A percentile compares a stretch with the other conserved stretches of the same genome.
These are phyloP conservation scores for Crypturellus tataupa DNA, from an alignment of 2,797 vertebrate species.

Conservation along the genomic window DNA sequence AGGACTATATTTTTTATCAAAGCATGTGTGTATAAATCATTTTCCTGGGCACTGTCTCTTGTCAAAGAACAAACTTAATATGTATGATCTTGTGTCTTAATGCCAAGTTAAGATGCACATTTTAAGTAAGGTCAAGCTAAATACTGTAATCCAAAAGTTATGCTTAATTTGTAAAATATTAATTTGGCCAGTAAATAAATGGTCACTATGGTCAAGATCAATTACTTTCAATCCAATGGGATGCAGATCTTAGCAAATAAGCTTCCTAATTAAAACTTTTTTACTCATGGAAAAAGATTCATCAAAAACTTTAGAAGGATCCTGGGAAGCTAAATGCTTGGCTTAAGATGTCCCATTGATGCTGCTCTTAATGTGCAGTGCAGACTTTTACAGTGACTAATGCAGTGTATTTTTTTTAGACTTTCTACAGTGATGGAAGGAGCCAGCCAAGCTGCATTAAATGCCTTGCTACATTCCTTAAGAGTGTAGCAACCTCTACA, in stretches of 20 bases:
- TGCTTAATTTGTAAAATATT: not conserved
- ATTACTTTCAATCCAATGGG: not conserved
- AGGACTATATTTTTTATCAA: not conserved
- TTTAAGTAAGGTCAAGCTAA: not conserved
- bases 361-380: not conserved
- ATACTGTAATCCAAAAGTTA: not conserved
- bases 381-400: not conserved
- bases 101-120: not conserved
- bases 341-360: not conserved
- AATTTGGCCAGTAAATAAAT: not conserved
- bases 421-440: not conserved
- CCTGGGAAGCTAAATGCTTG: conserved; percentile 1
- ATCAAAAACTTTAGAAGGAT: not conserved
- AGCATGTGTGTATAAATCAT: not conserved
- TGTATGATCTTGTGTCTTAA: not conserved
- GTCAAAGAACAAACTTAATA: not conserved
- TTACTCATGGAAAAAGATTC: not conserved
- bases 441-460: not conserved
- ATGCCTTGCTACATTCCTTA: not conserved
- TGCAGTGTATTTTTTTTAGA: not conserved
- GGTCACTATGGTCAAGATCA: not conserved
- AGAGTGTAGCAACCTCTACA: no score
- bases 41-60: not conserved
- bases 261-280: not conserved
- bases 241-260: not conserved